These are phyloP conservation scores for Xylophagus ater DNA, from an alignment of 2,888 invertebrate genomes.

Conservation along the genomic window DNA sequence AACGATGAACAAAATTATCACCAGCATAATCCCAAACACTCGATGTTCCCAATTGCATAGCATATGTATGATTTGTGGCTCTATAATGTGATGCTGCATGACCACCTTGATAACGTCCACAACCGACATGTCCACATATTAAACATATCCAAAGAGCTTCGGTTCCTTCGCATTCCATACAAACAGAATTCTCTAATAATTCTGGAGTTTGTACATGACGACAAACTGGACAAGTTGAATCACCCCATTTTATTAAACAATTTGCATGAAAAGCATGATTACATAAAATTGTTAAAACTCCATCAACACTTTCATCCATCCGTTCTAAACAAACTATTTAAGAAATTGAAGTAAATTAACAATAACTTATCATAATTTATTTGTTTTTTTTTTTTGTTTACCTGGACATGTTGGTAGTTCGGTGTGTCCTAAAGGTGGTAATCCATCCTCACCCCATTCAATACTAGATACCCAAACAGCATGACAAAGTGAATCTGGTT, in stretches of 20 bases:
- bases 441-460: slow-evolving; percentile 71
- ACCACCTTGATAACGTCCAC: slow-evolving; percentile 80
- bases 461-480: slow-evolving; percentile 91
- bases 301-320: slow-evolving; percentile 98
- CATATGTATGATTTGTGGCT: slow-evolving; percentile 93
- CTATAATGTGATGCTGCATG: slow-evolving; percentile 95
- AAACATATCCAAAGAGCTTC: slow-evolving; percentile 97
- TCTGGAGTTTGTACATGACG: slow-evolving; percentile 55
- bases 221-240: slow-evolving; percentile 96
- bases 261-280: slow-evolving; percentile 96
- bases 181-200: slow-evolving; percentile 46
- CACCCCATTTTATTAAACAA: slow-evolving; percentile 93
- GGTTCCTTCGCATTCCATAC: slow-evolving; percentile 47
- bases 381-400: too few species aligned
- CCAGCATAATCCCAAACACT: slow-evolving; percentile 99
- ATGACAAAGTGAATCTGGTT: slow-evolving; percentile 83
- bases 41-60: slow-evolving; percentile 91
- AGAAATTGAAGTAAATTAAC: not conserved
- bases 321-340: slow-evolving; percentile 53
- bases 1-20: slow-evolving; percentile 77
- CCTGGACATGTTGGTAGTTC: slow-evolving; percentile 97
- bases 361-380: too few species aligned
- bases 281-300: slow-evolving; percentile 92
- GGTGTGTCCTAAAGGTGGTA: slow-evolving; percentile 65
- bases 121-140: slow-evolving; percentile 97